Base-by-base conservation (phyloP, 92 coral and sea anemone species). In the Isaurus tuberculatus region DNA sequence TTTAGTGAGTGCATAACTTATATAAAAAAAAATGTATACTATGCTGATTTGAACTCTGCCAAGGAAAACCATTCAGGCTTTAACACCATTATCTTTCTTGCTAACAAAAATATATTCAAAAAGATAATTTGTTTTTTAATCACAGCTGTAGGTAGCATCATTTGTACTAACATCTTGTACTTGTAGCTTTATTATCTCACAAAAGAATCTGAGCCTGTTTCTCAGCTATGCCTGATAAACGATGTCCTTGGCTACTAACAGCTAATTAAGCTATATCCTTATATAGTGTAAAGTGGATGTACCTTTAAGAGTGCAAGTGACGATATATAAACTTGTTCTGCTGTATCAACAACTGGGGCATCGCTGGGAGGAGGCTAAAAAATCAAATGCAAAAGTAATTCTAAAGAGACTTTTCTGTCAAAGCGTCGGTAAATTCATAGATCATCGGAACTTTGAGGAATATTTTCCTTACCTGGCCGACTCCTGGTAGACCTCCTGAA, bases 401-500 rank as follows among this genome's bases (percentile, higher is more conserved):
- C 2, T 13, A 0, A 63, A 27, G 27, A 13, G 29, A 28, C 9
- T 13, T 40, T 40, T 60, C 23, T 60, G 2, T 20, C 0, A 26
- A 16, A 22, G 34, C 14, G 0, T 6, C 2, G 17, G 17, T 63
- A 9, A 19, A 57, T 27, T 11, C 27, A 19, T 2, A 57, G 26
- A 57, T 27, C 19, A 57, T 1, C 65, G 27, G 9, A 23, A 19
- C 20, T 0, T 57, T 8, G 27, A 1, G 2, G 28, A 6, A 9
- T 22, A 27, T 19, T 19, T 2, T 19, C 64, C 32, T 25, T 53
- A 96, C 99, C 92, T 96, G 99, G 14, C 98, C 98, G 25, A 95
- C 98, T 19, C 98, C 98, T 28, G 98, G 98, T 44, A 96, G 26
- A 73, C 99, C 98, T 29, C 99, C 99, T n/a, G 99, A 94, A 25